phyloP scores from a whole-genome alignment of 2,888 invertebrate genomes.

The Drosophila mettleri region DNA sequence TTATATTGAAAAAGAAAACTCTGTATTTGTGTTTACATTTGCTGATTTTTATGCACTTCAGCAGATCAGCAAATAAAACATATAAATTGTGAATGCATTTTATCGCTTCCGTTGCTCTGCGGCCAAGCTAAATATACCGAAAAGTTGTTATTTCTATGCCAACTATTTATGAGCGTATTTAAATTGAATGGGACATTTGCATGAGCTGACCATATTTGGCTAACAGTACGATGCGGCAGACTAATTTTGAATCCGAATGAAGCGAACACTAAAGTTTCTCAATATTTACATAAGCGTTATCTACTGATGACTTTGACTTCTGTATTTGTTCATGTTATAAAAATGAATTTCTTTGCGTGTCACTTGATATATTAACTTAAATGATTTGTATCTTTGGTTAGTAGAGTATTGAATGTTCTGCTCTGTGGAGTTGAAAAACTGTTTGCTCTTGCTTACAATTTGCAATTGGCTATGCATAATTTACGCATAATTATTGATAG shows the following conservation, averaged over 20 bases:
- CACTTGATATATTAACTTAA: background rate
- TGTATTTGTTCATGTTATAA: too few species aligned
- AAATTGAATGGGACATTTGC: slow-evolving; percentile 16
- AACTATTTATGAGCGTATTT: slow-evolving; percentile 48
- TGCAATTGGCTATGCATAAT: slow-evolving; percentile 62
- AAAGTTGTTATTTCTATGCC: slow-evolving; percentile 12
- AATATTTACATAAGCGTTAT: background rate
- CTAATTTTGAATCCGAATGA: slow-evolving; percentile 17
- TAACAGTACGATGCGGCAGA: slow-evolving; percentile 3
- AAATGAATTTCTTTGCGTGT: background rate
- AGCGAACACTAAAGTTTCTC: background rate
- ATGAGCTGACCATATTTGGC: slow-evolving; percentile 27
- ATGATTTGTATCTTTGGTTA: background rate
- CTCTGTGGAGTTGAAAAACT: background rate
- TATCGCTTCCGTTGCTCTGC: slow-evolving; percentile 49
- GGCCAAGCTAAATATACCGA: slow-evolving; percentile 6
- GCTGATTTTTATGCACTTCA: slow-evolving; percentile 32
- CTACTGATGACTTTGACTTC: too few species aligned
- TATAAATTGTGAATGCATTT: slow-evolving; percentile 54
- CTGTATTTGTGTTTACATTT: slow-evolving; percentile 24
- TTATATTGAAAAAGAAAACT: background rate
- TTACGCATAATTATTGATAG: slow-evolving; percentile 69
- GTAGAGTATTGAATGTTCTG: slow-evolving; percentile 19
- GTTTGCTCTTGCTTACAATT: slow-evolving; percentile 47
- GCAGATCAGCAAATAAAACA: slow-evolving; percentile 49